phyloP scores from a whole-genome alignment of 2,888 invertebrate species.

The Euclidia mi region DNA sequence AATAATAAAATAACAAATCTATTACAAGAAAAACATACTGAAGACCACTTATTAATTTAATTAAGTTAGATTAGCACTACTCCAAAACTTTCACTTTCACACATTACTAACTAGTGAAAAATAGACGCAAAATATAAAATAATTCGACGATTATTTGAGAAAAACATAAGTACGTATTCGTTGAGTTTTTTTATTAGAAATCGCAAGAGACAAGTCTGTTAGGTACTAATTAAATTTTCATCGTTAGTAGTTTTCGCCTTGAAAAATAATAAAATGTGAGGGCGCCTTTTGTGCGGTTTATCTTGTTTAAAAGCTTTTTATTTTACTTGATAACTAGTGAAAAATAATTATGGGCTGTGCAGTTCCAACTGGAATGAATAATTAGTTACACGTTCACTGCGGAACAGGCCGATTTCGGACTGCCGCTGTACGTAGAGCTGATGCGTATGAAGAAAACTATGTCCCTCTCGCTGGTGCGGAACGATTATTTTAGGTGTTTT shows the following conservation, averaged over 20 bases:
- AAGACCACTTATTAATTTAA: too few species aligned
- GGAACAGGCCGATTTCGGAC: too few species aligned
- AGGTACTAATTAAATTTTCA: conserved; percentile 60
- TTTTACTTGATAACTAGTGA: conserved; percentile 15
- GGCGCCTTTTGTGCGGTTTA: conserved; percentile 23
- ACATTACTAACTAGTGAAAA: not conserved
- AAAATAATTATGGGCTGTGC: conserved; percentile 7
- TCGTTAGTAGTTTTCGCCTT: conserved; percentile 50
- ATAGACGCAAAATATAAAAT: conserved; percentile 40
- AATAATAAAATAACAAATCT: too few species aligned
- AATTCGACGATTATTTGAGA: conserved; percentile 58
- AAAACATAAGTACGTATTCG: conserved; percentile 47
- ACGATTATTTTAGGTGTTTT: too few species aligned
- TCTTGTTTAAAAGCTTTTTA: conserved; percentile 35
- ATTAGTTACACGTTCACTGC: too few species aligned
- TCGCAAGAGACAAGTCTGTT: conserved; percentile 49
- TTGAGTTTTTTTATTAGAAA: conserved; percentile 48
- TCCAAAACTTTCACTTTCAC: too few species aligned
- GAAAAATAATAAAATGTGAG: conserved; percentile 40
- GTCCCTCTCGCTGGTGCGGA: too few species aligned
- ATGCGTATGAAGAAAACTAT: too few species aligned
- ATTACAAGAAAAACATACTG: too few species aligned
- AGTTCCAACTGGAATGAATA: conserved; percentile 8
- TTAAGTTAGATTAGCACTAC: too few species aligned
- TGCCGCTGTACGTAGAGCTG: too few species aligned